Conservation (phyloP, 2,113 vertebrate species). For the Solea senegalensis region DNA sequence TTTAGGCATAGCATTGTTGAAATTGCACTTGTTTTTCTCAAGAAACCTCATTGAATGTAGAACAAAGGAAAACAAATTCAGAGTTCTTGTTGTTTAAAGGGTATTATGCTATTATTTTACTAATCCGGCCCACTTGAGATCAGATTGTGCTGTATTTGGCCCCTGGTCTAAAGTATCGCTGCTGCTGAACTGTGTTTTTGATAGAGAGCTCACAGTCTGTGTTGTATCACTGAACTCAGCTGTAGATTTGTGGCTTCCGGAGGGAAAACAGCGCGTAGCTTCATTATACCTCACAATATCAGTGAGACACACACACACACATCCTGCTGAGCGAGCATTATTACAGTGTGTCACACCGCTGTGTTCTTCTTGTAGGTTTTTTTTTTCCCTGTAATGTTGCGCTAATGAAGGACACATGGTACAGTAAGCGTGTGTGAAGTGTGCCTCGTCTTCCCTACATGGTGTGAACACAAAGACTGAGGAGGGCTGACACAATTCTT, state of each 20-base stretch:
- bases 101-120: too few species aligned
- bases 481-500: not conserved
- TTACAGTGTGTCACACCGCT: not conserved
- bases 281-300: constrained; percentile 8
- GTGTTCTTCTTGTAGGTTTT: not conserved
- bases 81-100: too few species aligned
- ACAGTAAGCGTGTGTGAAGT: constrained; percentile 28
- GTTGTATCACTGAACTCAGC: not conserved
- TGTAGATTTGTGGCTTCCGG: constrained; percentile 1
- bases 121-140: too few species aligned
- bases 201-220: not conserved
- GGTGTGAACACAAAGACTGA: constrained; percentile 5
- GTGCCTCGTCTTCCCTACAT: not conserved
- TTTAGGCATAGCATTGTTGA: too few species aligned
- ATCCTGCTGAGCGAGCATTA: constrained; percentile 55
- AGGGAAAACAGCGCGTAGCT: constrained; percentile 9
- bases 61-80: too few species aligned
- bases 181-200: too few species aligned
- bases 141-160: too few species aligned
- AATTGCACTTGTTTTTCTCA: too few species aligned
- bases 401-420: constrained; percentile 2
- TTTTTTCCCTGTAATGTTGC: not conserved
- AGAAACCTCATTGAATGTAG: too few species aligned
- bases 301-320: constrained; percentile 1
- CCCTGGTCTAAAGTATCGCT: not conserved